Conservation (phyloP, 2,113 vertebrate species). For the Thoracochromis brauschi region DNA sequence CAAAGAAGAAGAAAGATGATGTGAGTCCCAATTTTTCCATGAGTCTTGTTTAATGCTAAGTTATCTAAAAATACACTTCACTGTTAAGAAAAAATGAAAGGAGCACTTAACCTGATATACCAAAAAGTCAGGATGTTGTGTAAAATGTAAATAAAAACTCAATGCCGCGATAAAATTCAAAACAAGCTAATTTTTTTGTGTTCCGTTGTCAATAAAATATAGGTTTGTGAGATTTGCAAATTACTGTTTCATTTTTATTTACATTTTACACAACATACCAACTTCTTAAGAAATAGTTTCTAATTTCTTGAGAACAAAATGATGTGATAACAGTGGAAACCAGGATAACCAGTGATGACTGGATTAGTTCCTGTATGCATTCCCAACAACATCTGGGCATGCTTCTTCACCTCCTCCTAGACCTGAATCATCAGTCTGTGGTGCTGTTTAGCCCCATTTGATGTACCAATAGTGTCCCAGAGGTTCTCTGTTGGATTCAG, state of each 20-base stretch:
- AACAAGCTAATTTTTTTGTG: not conserved
- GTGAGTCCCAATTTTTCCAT: constrained; percentile 59
- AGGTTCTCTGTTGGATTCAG: not conserved
- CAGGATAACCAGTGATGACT: not conserved
- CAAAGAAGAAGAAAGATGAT: constrained; percentile 97
- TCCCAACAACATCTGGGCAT: not conserved
- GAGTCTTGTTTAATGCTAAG: not conserved
- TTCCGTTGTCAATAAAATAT: not conserved
- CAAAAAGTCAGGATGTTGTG: not conserved
- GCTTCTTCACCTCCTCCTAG: not conserved
- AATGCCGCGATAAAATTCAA: not conserved
- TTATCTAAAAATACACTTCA: not conserved
- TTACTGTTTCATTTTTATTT: not conserved
- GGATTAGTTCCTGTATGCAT: not conserved
- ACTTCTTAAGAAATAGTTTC: not conserved
- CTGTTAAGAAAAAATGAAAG: not conserved
- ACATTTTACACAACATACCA: not conserved
- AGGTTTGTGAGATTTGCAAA: not conserved
- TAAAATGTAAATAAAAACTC: not conserved
- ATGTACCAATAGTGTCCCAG: not conserved
- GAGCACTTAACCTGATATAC: not conserved
- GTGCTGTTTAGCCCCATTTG: not conserved
- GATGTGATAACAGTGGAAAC: not conserved
- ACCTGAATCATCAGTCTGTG: not conserved
- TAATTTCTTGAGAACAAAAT: not conserved